phyloP scores from a whole-genome alignment of 53 echinoderm and acorn worm species.

The Stichopus horrens region DNA sequence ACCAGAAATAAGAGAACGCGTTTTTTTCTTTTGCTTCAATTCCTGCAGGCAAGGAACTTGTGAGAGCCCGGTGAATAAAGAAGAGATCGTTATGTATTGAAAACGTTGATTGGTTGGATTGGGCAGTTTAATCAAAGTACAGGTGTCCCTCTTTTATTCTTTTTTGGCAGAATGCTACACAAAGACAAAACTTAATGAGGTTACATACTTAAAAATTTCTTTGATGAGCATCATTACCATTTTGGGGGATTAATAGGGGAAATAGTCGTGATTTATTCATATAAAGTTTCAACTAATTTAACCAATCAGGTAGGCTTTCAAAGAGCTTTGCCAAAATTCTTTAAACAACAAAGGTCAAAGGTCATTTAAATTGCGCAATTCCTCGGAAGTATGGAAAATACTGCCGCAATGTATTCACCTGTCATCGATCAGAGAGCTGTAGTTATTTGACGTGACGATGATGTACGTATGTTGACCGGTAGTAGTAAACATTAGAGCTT shows the following conservation, averaged over 20 bases:
- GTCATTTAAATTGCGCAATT: conserved; percentile 22
- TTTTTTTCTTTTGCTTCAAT: conserved; percentile 1
- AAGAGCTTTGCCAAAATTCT: background rate
- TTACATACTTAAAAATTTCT: background rate
- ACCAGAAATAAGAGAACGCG: background rate
- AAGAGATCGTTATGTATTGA: background rate
- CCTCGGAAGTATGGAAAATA: background rate
- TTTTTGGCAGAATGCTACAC: background rate
- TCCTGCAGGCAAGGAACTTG: conserved; percentile 44
- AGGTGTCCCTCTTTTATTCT: background rate
- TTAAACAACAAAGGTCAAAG: conserved; percentile 33
- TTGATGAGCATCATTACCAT: background rate
- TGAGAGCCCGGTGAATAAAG: conserved; percentile 17
- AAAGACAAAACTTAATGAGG: background rate
- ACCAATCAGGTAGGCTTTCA: conserved; percentile 22
- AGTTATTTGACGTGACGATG: too few species aligned
- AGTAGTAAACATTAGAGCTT: too few species aligned
- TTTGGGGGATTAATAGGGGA: background rate
- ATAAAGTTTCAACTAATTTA: background rate
- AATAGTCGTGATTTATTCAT: background rate
- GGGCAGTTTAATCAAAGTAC: background rate
- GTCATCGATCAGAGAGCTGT: too few species aligned
- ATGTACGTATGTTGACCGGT: too few species aligned
- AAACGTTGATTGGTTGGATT: background rate
- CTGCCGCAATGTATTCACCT: too few species aligned